A percentile compares a stretch with the other conserved stretches of the same genome.
Evolutionary conservation across 2,888 invertebrate genomes (phyloP).

Genomic region (Sisyra nigra): DNA sequence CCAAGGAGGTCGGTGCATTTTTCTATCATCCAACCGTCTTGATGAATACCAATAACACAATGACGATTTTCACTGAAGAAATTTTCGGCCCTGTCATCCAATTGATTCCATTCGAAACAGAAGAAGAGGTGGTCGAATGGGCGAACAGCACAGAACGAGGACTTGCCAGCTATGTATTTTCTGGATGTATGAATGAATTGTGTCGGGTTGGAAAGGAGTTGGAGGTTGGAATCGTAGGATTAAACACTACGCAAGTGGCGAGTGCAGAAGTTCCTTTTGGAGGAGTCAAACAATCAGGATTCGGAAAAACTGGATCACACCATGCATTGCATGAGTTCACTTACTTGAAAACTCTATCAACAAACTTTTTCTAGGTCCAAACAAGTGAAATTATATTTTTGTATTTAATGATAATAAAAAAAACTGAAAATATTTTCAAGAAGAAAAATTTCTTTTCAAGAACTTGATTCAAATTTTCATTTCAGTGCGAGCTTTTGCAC

Average conservation of each 20-base stretch:
- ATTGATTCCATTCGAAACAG: conserved; percentile 62
- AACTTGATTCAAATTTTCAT: too few species aligned
- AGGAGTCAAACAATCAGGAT: conserved; percentile 82
- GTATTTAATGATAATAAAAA: too few species aligned
- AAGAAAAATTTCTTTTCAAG: too few species aligned
- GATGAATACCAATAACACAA: conserved; percentile 51
- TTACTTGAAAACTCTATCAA: conserved; percentile 42
- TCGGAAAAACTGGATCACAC: conserved; percentile 75
- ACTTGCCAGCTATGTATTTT: conserved; percentile 81
- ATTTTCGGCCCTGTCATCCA: conserved; percentile 85
- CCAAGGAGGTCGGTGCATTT: conserved; percentile 39
- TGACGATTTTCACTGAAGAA: conserved; percentile 65
- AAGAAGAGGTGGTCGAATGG: conserved; percentile 63
- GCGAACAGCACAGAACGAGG: conserved; percentile 69
- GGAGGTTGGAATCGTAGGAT: conserved; percentile 80
- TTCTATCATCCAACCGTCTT: conserved; percentile 75
- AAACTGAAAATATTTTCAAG: too few species aligned
- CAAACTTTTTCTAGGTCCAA: too few species aligned
- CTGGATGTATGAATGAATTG: conserved; percentile 64
- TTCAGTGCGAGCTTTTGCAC: too few species aligned
- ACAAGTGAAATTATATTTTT: too few species aligned
- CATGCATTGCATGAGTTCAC: conserved; percentile 78
- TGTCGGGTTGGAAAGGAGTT: conserved; percentile 68
- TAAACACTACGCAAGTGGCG: conserved; percentile 81
- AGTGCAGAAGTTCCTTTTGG: conserved; percentile 81